Conservation (phyloP, 1,140 invertebrate genomes). For the Holcopasites calliopsidis region DNA sequence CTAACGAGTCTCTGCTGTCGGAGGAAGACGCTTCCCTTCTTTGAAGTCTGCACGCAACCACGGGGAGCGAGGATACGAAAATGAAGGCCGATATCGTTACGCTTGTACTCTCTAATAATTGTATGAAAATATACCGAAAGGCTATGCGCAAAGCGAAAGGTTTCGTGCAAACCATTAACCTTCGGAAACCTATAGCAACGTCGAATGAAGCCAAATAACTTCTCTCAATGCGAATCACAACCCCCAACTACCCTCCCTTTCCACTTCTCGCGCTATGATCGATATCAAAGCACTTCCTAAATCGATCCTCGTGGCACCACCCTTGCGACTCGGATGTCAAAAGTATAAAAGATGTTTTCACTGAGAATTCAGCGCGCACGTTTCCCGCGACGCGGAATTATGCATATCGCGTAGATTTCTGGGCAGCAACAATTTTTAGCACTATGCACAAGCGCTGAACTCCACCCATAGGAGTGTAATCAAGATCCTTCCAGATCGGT, state of each 20-base stretch:
- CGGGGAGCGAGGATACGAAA: neutral
- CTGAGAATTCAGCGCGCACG: too few species aligned
- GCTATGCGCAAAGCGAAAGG: neutral
- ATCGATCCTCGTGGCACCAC: too few species aligned
- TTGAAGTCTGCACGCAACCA: neutral
- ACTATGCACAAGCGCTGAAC: neutral
- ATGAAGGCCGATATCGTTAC: neutral
- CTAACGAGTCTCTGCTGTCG: conserved; percentile 1
- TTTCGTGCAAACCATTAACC: neutral
- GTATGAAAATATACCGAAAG: too few species aligned
- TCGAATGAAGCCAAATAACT: conserved; percentile 23
- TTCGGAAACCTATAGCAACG: too few species aligned
- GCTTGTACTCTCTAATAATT: too few species aligned
- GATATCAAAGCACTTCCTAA: too few species aligned
- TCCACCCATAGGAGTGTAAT: neutral
- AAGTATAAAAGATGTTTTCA: too few species aligned
- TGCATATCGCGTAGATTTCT: neutral
- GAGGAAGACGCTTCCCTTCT: neutral
- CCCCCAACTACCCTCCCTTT: neutral
- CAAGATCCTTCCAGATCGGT: neutral
- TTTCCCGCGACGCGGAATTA: too few species aligned
- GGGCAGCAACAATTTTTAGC: neutral
- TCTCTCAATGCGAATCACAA: neutral
- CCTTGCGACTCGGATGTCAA: too few species aligned
- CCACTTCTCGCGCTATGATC: neutral